Conservation (phyloP, 2,888 invertebrate species). For the Rapana venosa region DNA sequence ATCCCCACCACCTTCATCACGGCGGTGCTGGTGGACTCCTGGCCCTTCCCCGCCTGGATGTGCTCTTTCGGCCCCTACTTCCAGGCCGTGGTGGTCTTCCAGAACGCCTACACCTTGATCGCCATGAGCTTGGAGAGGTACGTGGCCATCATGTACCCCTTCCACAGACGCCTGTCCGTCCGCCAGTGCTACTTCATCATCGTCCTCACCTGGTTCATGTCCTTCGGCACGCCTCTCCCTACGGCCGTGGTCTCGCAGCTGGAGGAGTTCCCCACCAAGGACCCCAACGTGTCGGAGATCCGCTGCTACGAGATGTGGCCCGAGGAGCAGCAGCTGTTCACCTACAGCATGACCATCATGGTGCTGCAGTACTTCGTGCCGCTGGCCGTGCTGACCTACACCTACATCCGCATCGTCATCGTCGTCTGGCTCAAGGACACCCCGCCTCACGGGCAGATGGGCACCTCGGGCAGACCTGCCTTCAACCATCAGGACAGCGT, state of each 20-base stretch:
- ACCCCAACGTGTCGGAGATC: conserved; percentile 44
- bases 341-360: conserved; percentile 87
- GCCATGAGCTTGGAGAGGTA: conserved; percentile 95
- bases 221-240: conserved; percentile 88
- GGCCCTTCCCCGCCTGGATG: conserved; percentile 92
- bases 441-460: conserved; percentile 87
- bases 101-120: conserved; percentile 92
- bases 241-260: conserved; percentile 85
- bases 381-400: conserved; percentile 87
- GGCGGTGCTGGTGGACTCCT: conserved; percentile 87
- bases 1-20: conserved; percentile 84
- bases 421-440: conserved; percentile 92
- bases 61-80: conserved; percentile 90
- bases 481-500: conserved; percentile 37
- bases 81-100: conserved; percentile 81
- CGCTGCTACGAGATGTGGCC: conserved; percentile 54
- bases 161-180: conserved; percentile 88
- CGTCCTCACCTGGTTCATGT: conserved; percentile 86
- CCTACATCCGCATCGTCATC: conserved; percentile 90
- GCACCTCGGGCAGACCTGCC: conserved; percentile 66
- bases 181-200: conserved; percentile 85
- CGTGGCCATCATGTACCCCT: conserved; percentile 92
- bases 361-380: conserved; percentile 91
- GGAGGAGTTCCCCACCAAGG: conserved; percentile 42
- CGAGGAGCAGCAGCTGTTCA: conserved; percentile 49